A percentile compares a stretch with the other conserved stretches of the same genome.
Conservation (phyloP, 2,113 vertebrate genomes). For the Heterocephalus glaber region DNA sequence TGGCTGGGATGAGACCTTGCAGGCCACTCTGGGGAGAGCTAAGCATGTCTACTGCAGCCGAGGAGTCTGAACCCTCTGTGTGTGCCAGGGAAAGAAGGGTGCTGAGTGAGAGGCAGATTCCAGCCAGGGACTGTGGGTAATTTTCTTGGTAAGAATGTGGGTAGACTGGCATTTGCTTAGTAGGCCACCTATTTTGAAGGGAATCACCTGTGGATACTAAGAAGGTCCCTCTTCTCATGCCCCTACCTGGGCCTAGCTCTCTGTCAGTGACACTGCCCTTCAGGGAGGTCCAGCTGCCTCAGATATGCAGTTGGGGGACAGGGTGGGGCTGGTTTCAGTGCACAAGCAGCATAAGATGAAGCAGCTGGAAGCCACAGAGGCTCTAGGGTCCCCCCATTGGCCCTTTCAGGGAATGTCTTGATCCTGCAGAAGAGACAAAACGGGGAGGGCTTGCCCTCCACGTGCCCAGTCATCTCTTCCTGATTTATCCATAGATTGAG, state of each 20-base stretch:
- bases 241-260: background rate
- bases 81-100: background rate
- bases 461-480: conserved; percentile 25
- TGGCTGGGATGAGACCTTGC: background rate
- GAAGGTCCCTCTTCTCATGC: background rate
- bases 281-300: background rate
- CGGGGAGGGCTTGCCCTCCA: background rate
- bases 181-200: background rate
- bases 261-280: background rate
- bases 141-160: background rate
- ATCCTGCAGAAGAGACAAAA: background rate
- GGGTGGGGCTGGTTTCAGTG: background rate
- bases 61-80: background rate
- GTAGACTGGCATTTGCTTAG: background rate
- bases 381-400: background rate
- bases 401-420: background rate
- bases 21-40: background rate
- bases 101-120: background rate
- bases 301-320: background rate
- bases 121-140: background rate
- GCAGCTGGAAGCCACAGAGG: background rate
- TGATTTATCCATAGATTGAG: conserved; percentile 67
- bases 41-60: background rate
- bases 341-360: background rate
- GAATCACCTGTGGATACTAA: background rate